These are phyloP conservation scores for Acanthiza pusilla DNA, from an alignment of 2,797 vertebrate genomes.

Conservation along the genomic window DNA sequence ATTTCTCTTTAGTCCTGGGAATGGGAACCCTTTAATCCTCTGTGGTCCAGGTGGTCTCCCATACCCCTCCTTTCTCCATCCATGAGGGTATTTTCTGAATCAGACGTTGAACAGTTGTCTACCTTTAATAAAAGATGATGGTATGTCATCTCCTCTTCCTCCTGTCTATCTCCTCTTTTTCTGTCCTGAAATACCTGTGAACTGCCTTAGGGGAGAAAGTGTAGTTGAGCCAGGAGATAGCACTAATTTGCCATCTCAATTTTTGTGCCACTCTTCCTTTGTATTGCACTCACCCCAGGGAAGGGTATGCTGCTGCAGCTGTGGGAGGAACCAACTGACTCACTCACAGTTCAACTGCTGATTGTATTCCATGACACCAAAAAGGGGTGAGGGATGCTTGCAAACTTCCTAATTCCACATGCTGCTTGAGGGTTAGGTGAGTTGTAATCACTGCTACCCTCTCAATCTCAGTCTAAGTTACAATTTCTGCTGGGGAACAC, in stretches of 20 bases:
- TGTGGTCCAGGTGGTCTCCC: neutral
- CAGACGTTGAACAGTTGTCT: neutral
- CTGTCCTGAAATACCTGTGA: neutral
- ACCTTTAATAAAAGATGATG: neutral
- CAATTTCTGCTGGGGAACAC: conserved; percentile 1
- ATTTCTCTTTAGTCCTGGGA: neutral
- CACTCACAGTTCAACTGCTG: neutral
- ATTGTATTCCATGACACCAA: neutral
- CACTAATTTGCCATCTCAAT: neutral
- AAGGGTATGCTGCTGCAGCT: neutral
- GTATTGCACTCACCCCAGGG: neutral
- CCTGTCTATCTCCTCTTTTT: neutral
- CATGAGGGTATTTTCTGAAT: neutral
- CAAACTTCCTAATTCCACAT: conserved; percentile 18
- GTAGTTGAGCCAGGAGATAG: neutral
- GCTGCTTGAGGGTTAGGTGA: neutral
- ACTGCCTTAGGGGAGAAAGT: neutral
- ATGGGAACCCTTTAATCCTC: neutral
- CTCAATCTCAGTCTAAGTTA: conserved; percentile 23
- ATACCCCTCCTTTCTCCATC: neutral
- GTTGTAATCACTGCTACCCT: neutral
- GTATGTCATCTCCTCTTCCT: neutral
- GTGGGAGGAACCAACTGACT: neutral
- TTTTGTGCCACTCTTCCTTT: neutral
- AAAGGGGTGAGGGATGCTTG: neutral